Evolutionary conservation across 1,140 invertebrate species (phyloP).

Genomic region (Calliopsis andreniformis): DNA sequence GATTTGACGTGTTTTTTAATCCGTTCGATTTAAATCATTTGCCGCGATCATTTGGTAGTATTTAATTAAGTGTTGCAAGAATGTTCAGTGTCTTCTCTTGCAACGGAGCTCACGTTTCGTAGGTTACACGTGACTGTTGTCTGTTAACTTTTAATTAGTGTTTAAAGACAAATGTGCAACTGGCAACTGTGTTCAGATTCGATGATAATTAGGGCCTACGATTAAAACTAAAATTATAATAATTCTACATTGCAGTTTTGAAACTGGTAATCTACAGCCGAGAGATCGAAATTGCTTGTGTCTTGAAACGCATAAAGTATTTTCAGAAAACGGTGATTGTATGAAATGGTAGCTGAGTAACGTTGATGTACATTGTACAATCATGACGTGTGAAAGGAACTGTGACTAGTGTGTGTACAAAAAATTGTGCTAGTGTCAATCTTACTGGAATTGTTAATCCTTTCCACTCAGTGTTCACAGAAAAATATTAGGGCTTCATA

Average conservation of each 20-base stretch:
- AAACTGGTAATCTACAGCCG: too few species aligned
- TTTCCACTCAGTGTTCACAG: too few species aligned
- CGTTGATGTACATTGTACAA: not conserved
- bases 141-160: not conserved
- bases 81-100: too few species aligned
- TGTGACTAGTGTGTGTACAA: not conserved
- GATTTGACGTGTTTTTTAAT: not conserved
- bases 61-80: not conserved
- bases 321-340: too few species aligned
- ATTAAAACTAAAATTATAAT: too few species aligned
- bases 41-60: slow-evolving; percentile 13
- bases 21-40: not conserved
- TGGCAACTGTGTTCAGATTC: slow-evolving; percentile 1
- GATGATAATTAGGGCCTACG: not conserved
- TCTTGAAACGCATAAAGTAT: too few species aligned
- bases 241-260: too few species aligned
- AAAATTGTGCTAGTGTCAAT: not conserved
- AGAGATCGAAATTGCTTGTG: too few species aligned
- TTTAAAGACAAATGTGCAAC: not conserved
- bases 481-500: too few species aligned
- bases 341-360: not conserved
- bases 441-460: not conserved
- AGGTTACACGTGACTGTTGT: not conserved
- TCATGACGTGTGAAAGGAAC: not conserved
- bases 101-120: not conserved